Conservation (phyloP, 37 sponge, comb jelly and placozoan species). For the Tethya wilhelma region DNA sequence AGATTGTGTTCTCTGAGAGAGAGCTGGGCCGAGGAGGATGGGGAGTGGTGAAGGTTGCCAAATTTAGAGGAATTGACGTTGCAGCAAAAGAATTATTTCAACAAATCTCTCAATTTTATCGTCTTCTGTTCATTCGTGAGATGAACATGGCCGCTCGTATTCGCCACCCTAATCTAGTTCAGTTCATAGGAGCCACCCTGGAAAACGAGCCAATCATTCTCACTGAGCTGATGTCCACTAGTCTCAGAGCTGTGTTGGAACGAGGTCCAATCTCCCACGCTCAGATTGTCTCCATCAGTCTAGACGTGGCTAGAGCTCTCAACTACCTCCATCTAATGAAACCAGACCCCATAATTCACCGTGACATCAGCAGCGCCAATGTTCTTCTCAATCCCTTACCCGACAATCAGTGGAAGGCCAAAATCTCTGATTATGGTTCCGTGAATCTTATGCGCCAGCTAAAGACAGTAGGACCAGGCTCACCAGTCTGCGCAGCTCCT, state of each 20-base stretch:
- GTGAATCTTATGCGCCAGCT: neutral
- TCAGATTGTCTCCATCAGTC: conserved; percentile 38
- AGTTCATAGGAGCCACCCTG: conserved; percentile 70
- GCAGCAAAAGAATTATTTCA: conserved; percentile 70
- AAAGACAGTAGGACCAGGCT: too few relatives aligned
- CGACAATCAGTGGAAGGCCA: conserved; percentile 54
- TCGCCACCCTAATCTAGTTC: conserved; percentile 73
- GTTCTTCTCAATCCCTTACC: conserved; percentile 45
- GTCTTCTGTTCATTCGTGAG: conserved; percentile 48
- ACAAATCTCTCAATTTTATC: conserved; percentile 56
- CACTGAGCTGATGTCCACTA: conserved; percentile 76
- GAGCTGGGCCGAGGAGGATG: conserved; percentile 76
- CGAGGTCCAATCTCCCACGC: conserved; percentile 23
- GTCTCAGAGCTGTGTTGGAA: conserved; percentile 54
- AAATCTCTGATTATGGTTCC: conserved; percentile 59
- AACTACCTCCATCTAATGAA: conserved; percentile 67
- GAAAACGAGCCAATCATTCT: conserved; percentile 57
- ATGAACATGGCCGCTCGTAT: conserved; percentile 60
- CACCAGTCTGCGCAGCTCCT: too few relatives aligned
- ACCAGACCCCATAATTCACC: conserved; percentile 79
- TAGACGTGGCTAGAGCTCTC: conserved; percentile 64
- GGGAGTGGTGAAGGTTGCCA: conserved; percentile 51
- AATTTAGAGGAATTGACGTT: conserved; percentile 52
- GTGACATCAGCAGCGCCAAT: conserved; percentile 81
- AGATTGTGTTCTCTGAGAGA: conserved; percentile 40